These are phyloP conservation scores for Macrosteles quadrilineatus DNA, from an alignment of 1,140 invertebrate genomes.

Conservation along the genomic window DNA sequence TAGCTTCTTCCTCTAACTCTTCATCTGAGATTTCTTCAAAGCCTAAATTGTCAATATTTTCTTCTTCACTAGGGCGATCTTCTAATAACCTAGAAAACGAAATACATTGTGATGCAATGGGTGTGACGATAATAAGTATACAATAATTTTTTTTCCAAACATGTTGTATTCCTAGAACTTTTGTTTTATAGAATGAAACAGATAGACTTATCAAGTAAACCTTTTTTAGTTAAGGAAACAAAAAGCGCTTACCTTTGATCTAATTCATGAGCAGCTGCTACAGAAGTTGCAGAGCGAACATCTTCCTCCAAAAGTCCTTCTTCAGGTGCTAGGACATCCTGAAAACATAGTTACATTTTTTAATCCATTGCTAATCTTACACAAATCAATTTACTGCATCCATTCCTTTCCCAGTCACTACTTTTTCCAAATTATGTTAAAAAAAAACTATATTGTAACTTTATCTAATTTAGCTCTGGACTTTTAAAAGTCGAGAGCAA, in stretches of 20 bases:
- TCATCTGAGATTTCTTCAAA: slow-evolving; percentile 90
- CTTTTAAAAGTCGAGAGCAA: no score
- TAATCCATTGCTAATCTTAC: no score
- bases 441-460: no score
- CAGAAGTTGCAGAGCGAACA: background rate
- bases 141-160: slow-evolving; percentile 27
- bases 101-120: slow-evolving; percentile 25
- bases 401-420: no score
- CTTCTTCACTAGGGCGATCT: slow-evolving; percentile 57
- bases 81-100: slow-evolving; percentile 31
- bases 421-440: no score
- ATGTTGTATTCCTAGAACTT: no score
- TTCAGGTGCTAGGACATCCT: background rate
- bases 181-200: background rate
- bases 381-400: no score
- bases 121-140: background rate
- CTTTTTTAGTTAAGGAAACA: no score
- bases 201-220: no score
- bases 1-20: slow-evolving; percentile 74
- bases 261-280: background rate
- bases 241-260: slow-evolving; percentile 15
- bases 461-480: no score
- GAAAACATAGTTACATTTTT: background rate
- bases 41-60: slow-evolving; percentile 73
- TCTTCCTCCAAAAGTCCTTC: background rate